Conservation (phyloP, 92 coral and sea anemone species). For the Siderastrea radians region DNA sequence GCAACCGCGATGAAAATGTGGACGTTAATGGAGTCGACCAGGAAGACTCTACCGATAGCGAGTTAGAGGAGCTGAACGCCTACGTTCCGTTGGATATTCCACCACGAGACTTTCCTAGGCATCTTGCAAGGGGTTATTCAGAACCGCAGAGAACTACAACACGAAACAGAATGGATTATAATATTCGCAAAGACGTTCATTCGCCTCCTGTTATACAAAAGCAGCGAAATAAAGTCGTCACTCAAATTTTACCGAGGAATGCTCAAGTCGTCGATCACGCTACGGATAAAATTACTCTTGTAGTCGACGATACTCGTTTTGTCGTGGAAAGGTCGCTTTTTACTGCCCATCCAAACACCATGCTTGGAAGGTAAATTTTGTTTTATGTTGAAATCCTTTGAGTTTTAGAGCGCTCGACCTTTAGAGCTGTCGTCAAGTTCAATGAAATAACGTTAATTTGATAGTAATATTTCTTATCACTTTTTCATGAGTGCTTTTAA, state of each 20-base stretch:
- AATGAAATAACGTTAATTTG: background rate
- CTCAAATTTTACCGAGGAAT: constrained; percentile 67
- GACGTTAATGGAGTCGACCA: constrained; percentile 52
- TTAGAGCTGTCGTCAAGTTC: background rate
- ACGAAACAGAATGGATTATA: constrained; percentile 62
- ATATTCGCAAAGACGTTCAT: constrained; percentile 53
- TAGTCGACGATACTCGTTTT: constrained; percentile 95
- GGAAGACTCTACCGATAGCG: constrained; percentile 91
- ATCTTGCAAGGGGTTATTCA: constrained; percentile 62
- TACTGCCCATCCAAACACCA: constrained; percentile 93
- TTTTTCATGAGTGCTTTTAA: no score
- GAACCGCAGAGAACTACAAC: constrained; percentile 77
- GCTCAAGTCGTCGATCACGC: constrained; percentile 40
- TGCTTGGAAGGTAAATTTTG: constrained; percentile 88
- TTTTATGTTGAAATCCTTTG: background rate
- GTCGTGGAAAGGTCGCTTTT: constrained; percentile 95
- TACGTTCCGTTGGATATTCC: constrained; percentile 88
- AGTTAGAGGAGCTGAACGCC: constrained; percentile 82
- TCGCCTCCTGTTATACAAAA: constrained; percentile 60
- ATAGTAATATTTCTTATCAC: no score
- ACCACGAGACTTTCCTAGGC: constrained; percentile 87
- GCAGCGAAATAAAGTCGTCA: constrained; percentile 65
- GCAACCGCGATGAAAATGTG: constrained; percentile 44
- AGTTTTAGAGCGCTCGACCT: no score
- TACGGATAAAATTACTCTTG: constrained; percentile 89